Evolutionary conservation across 2,888 invertebrate species (phyloP).

Genomic region (Pseudococcus jackbeardsleyi): DNA sequence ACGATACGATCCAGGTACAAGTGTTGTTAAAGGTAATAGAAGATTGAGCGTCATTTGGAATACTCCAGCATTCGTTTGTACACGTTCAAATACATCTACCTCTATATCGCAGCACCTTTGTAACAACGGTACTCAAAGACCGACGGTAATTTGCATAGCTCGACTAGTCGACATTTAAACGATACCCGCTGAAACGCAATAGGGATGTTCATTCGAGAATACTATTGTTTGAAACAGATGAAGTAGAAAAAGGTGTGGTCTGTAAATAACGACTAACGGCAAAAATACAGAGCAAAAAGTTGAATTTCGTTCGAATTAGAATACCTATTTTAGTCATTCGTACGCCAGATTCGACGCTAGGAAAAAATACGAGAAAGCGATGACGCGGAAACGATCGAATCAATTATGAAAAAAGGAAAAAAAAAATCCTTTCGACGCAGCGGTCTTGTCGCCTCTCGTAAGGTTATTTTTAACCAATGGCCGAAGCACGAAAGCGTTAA

Average conservation of each 20-base stretch:
- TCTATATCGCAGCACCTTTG: not conserved
- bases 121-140: not conserved
- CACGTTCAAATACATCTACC: too few species aligned
- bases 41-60: not conserved
- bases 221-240: constrained; percentile 10
- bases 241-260: constrained; percentile 23
- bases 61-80: not conserved
- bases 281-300: not conserved
- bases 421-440: not conserved
- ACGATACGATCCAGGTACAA: not conserved
- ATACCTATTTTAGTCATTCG: not conserved
- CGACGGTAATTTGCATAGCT: constrained; percentile 4
- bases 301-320: not conserved
- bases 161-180: constrained; percentile 24
- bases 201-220: not conserved
- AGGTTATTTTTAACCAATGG: not conserved
- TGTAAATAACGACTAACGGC: not conserved
- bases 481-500: constrained; percentile 7
- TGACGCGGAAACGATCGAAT: constrained; percentile 26
- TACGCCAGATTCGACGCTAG: not conserved
- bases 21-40: not conserved
- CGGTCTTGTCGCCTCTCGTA: not conserved
- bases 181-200: not conserved
- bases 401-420: not conserved
- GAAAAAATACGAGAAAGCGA: not conserved